Base-by-base conservation (phyloP, 1,140 invertebrate genomes). In the Drosophila bocki region DNA sequence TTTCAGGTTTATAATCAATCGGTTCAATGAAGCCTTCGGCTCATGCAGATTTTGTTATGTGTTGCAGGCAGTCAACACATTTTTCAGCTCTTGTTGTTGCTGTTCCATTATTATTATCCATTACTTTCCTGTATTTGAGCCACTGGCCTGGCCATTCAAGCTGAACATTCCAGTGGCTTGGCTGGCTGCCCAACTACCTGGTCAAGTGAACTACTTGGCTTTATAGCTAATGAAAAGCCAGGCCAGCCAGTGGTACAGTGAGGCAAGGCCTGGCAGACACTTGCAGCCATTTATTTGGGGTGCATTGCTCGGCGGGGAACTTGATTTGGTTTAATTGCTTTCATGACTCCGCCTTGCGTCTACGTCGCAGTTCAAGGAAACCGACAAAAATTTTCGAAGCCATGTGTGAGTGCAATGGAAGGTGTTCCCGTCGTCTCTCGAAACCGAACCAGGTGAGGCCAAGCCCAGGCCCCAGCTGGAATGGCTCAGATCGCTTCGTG, bases 251-350 rank as follows among this genome's bases (percentile, higher is more conserved):
- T 2, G 45, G 29, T 32, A 67, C 35, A 48, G 22, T 39, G 60
- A 62, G 67, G 63, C 58, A 56, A 58, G 64, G 64, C 69, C 41
- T 75, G 75, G 35, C 63, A 72, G 59, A 51, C 65, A 74, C 63
- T 80, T 79, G 71, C 71, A 80, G 58, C 57, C 42, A 64, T 56
- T 51, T 78, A 48, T 71, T 78, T 71, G 37, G 37, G 75, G 59
- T 80, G 51, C 44, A 65, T 68, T 74, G 44, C 45, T 60, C 69
- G 44, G 68, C 53, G 61, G 82, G 83, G 81, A 88, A 88, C 85
- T 88, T 87, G 84, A 90, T 87, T 88, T 84, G 64, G 65, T 88
- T 88, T 88, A 84, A 88, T 88, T 88, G 82, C 68, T 69, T 90
- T 87, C 68, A 61, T 64, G 69, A 72, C 80, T 87, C 63, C 75